Percentiles rank a stretch among this genome's conserved stretches.
These are phyloP conservation scores for Tylochromis polylepis DNA, from an alignment of 2,113 vertebrate genomes.

Conservation along the genomic window DNA sequence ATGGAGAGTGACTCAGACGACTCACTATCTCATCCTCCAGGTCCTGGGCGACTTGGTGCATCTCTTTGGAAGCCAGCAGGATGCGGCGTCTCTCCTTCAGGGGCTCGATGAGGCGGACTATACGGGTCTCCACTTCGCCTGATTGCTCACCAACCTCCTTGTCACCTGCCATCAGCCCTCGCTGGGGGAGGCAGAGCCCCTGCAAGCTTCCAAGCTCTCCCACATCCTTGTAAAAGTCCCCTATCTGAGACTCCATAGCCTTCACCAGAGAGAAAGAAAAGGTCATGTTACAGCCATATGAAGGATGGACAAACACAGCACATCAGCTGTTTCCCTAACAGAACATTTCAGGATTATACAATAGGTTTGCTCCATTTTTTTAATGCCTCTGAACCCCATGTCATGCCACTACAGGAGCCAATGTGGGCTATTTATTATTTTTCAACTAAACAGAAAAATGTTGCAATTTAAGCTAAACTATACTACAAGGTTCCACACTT, in stretches of 20 bases:
- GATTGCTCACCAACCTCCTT: slow-evolving; percentile 74
- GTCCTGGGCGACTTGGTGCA: slow-evolving; percentile 89
- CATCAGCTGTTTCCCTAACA: slow-evolving; percentile 18
- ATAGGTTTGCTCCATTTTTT: slow-evolving; percentile 17
- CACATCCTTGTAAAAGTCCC: slow-evolving; percentile 79
- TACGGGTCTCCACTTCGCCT: slow-evolving; percentile 76
- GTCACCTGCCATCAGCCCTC: slow-evolving; percentile 73
- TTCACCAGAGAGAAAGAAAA: slow-evolving; percentile 35
- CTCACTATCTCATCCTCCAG: slow-evolving; percentile 92
- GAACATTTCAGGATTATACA: slow-evolving; percentile 34
- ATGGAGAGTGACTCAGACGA: background rate
- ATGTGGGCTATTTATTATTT: background rate
- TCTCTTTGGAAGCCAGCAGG: slow-evolving; percentile 86
- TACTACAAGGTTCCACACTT: fast-evolving
- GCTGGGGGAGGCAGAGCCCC: slow-evolving; percentile 79
- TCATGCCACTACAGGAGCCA: background rate
- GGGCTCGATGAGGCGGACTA: slow-evolving; percentile 81
- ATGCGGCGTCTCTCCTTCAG: slow-evolving; percentile 81
- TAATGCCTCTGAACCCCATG: slow-evolving; percentile 16
- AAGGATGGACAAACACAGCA: background rate
- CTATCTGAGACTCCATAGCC: slow-evolving; percentile 87
- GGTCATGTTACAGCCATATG: slow-evolving; percentile 35
- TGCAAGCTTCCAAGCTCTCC: slow-evolving; percentile 71
- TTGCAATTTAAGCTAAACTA: background rate
- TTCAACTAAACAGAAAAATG: background rate